phyloP scores from a whole-genome alignment of 2,888 invertebrate genomes.

The Drosophila quinaria region DNA sequence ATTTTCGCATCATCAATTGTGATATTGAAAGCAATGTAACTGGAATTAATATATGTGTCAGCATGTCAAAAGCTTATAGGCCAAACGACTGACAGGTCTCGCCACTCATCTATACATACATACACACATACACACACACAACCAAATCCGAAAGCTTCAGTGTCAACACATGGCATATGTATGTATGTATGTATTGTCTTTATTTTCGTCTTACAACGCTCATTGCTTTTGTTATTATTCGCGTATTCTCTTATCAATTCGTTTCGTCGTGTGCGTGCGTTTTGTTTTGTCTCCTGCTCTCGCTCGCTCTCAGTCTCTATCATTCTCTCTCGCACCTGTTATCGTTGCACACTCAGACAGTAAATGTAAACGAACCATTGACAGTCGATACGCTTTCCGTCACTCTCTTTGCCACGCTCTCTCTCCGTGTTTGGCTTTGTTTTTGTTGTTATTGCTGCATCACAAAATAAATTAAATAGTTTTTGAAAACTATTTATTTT shows the following conservation, averaged over 20 bases:
- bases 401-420: conserved; percentile 8
- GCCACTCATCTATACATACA: conserved; percentile 30
- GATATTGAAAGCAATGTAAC: conserved; percentile 21
- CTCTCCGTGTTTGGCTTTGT: conserved; percentile 1
- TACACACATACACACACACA: conserved; percentile 21
- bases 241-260: conserved; percentile 36
- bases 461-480: conserved; percentile 21
- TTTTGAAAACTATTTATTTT: conserved; percentile 12
- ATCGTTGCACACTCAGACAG: conserved; percentile 24
- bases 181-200: conserved; percentile 18
- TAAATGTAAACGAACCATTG: conserved; percentile 7
- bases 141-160: conserved; percentile 28
- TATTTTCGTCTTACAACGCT: conserved; percentile 51
- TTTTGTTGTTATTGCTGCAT: conserved; percentile 25
- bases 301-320: conserved; percentile 7
- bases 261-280: conserved; percentile 5
- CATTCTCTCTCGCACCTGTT: conserved; percentile 47
- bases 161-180: conserved; percentile 33
- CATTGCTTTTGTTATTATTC: conserved; percentile 44
- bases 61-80: conserved; percentile 61
- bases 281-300: conserved; percentile 40
- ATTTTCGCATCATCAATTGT: conserved; percentile 25
- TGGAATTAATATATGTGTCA: conserved; percentile 61
- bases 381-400: conserved; percentile 14
- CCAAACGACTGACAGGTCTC: conserved; percentile 15